These are phyloP conservation scores for Meloidogyne hapla DNA, from an alignment of 1,140 invertebrate genomes.

Conservation along the genomic window DNA sequence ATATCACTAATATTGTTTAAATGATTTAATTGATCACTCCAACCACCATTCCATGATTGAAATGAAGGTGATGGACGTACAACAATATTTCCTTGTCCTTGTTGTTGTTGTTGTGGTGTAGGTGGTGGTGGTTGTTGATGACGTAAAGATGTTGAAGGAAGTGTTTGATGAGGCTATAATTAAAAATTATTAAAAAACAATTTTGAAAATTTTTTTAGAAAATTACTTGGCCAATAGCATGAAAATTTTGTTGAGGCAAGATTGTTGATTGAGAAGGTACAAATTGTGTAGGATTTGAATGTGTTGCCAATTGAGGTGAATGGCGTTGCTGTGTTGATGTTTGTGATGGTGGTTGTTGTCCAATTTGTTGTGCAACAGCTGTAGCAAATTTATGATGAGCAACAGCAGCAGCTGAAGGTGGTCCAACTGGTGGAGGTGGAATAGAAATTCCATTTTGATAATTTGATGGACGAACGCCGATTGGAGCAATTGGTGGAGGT, in stretches of 20 bases:
- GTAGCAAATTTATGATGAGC: constrained; percentile 10
- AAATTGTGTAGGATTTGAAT: neutral
- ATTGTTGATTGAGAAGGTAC: neutral
- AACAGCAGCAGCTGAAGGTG: neutral
- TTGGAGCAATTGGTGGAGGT: constrained; percentile 35
- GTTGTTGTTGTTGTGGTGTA: neutral
- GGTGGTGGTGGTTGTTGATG: constrained; percentile 6
- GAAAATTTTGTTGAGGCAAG: constrained; percentile 16
- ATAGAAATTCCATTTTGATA: constrained; percentile 38
- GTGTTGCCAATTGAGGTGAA: constrained; percentile 11
- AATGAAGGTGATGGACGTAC: constrained; percentile 18
- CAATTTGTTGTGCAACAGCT: constrained; percentile 1
- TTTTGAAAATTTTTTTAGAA: neutral
- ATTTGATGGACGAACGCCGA: constrained; percentile 37
- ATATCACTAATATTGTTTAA: constrained; percentile 42
- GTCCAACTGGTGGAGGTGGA: constrained; percentile 7
- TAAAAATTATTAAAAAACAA: no score
- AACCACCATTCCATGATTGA: constrained; percentile 36
- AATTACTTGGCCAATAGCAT: neutral
- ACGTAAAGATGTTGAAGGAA: neutral
- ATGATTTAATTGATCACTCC: constrained; percentile 31
- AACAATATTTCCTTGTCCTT: neutral
- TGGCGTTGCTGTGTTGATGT: neutral
- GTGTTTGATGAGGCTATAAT: neutral
- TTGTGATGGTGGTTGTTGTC: neutral